These are phyloP conservation scores for Micrastur ruficollis DNA, from an alignment of 2,797 vertebrate species.

Conservation along the genomic window DNA sequence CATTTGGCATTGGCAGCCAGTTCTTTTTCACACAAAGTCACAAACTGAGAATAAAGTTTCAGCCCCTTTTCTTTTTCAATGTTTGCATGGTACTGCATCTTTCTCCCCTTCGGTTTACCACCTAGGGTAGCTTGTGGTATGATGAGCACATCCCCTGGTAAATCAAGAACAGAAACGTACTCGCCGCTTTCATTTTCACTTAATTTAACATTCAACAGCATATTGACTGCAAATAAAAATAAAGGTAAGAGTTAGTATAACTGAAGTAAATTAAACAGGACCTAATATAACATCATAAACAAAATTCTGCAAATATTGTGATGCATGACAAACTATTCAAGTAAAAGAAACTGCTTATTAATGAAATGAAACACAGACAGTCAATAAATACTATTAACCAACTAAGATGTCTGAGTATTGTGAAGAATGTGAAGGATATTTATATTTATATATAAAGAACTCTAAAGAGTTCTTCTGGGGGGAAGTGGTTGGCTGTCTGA, in stretches of 20 bases:
- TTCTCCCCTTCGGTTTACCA: constrained; percentile 86
- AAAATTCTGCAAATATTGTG: neutral
- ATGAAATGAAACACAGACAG: neutral
- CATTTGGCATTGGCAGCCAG: constrained; percentile 74
- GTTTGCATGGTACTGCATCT: constrained; percentile 93
- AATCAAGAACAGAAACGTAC: constrained; percentile 83
- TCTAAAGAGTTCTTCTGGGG: neutral
- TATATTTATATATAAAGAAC: neutral
- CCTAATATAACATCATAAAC: neutral
- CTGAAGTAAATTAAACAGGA: neutral
- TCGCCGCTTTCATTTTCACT: constrained; percentile 85
- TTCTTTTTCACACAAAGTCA: constrained; percentile 83
- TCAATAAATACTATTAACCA: neutral
- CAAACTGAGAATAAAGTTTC: constrained; percentile 85
- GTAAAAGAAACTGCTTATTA: neutral
- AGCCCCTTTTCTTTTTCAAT: constrained; percentile 87
- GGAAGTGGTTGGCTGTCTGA: neutral
- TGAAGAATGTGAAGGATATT: neutral
- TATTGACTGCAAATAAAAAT: constrained; percentile 77
- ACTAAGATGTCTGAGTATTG: neutral
- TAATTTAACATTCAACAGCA: constrained; percentile 86
- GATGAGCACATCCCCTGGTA: constrained; percentile 88
- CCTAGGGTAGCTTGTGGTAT: constrained; percentile 94
- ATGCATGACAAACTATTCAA: neutral
- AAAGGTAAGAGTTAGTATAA: constrained; percentile 18